Evolutionary conservation across 2,888 invertebrate species (phyloP).

Genomic region (Ctenicera cuprea): DNA sequence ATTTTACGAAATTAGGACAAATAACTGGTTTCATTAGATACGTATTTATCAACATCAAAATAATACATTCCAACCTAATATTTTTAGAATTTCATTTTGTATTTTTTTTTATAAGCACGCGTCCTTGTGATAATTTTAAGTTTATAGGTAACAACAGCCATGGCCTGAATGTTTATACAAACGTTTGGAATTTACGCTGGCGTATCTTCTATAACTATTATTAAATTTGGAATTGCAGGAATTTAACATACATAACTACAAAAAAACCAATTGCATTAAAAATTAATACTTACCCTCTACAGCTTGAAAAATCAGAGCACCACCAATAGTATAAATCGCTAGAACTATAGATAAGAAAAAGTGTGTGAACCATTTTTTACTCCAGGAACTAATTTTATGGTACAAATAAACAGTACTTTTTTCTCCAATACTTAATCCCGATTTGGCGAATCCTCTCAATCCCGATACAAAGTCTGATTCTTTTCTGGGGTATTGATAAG

Average conservation of each 20-base stretch:
- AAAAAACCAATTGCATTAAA: no score
- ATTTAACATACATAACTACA: no score
- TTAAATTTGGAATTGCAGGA: not conserved
- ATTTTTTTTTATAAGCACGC: constrained; percentile 4
- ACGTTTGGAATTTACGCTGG: not conserved
- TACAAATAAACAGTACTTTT: constrained; percentile 88
- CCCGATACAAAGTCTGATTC: constrained; percentile 87
- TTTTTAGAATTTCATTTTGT: not conserved
- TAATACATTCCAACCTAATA: not conserved
- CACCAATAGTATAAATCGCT: constrained; percentile 85
- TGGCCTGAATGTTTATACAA: constrained; percentile 24
- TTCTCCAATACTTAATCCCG: constrained; percentile 89
- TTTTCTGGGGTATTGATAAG: constrained; percentile 77
- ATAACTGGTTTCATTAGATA: not conserved
- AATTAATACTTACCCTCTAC: constrained; percentile 81
- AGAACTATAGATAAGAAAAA: constrained; percentile 88
- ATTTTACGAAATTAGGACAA: no score
- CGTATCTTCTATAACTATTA: not conserved
- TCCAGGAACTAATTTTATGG: constrained; percentile 84
- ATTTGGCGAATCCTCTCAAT: constrained; percentile 85
- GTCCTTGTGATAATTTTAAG: constrained; percentile 27
- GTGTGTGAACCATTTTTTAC: constrained; percentile 92
- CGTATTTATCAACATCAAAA: constrained; percentile 2
- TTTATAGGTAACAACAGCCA: constrained; percentile 5
- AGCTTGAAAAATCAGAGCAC: constrained; percentile 86